These are phyloP conservation scores for Metopolophium dirhodum DNA, from an alignment of 1,140 invertebrate species.

Conservation along the genomic window DNA sequence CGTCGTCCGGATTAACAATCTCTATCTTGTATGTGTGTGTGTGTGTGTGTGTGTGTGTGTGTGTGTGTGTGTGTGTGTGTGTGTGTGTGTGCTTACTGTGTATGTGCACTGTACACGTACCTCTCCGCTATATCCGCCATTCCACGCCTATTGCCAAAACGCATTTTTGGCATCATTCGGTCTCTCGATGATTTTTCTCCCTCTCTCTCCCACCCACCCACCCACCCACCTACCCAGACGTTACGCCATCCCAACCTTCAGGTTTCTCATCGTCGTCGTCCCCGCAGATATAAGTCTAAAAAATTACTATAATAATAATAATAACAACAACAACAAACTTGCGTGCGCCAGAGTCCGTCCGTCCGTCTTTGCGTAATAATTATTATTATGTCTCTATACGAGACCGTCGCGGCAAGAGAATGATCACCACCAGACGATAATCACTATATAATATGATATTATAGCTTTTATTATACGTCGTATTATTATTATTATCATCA, in stretches of 20 bases:
- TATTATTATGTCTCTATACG: constrained; percentile 4
- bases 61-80: too few relatives aligned
- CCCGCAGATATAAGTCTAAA: not conserved
- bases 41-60: not conserved
- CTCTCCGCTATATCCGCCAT: not conserved
- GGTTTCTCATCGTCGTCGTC: not conserved
- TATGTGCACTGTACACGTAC: not conserved
- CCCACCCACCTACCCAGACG: not conserved
- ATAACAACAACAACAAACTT: not conserved
- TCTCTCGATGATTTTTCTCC: not conserved
- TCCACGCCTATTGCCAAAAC: constrained; percentile 46
- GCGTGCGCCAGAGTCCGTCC: not conserved
- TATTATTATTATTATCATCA: constrained; percentile 8
- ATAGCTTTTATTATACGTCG: not conserved
- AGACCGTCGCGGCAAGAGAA: not conserved
- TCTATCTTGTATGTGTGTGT: not conserved
- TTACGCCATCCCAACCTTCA: not conserved
- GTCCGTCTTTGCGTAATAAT: not conserved
- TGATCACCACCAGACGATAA: not conserved
- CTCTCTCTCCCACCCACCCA: not conserved
- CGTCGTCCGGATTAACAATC: constrained; percentile 42
- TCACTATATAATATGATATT: not conserved
- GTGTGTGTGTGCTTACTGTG: not conserved
- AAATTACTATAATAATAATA: not conserved
- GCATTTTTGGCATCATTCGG: constrained; percentile 53